Base-by-base conservation (phyloP, 2,888 invertebrate species). In the Rugalucina vietnamica region DNA sequence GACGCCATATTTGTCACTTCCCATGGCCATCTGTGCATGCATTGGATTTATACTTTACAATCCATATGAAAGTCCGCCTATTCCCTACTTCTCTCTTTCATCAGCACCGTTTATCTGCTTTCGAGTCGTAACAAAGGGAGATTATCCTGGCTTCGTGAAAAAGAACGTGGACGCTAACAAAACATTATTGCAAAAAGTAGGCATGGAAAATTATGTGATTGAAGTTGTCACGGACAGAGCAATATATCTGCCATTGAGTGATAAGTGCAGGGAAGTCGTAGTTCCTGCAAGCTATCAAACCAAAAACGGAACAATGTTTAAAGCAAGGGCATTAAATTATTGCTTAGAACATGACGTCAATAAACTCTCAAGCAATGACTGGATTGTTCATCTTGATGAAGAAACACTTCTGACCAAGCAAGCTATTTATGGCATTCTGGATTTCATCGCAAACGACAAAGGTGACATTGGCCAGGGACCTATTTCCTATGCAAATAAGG, bases 341-440 rank as follows among this genome's bases (percentile, higher is more conserved):
- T 91, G 89, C 74, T 75, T 90, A n/a, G 89, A 90, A 57, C 78
- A 49, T 21, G 81, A 81, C n/a, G 84, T 92, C 14, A 87, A 89
- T 72, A 79, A 80, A 4, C 82, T 91, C 24, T 80, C 84, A 0
- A 83, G 87, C 50, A 88, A 90, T 70, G 91, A 91, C 78, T 92
- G 91, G 91, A 89, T 92, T 34, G 90, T 92, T 21, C 92, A 92
- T 81, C 79, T 92, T 32, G 92, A 92, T 75, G 92, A 92, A 79
- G 92, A 92, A 78, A 91, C 91, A 10, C 54, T 90, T 0, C 78
- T 92, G 12, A 91, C 92, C 0, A 88, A 89, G 75, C 80, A 82
- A 12, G 74, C 90, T 34, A 74, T 91, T 12, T 80, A 85, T 24
- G 92, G 92, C 5, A 88, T 91, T 32, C 75, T 90, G 39, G 87